phyloP scores from a whole-genome alignment of 2,113 vertebrate genomes.

The Catharus fuscescens region DNA sequence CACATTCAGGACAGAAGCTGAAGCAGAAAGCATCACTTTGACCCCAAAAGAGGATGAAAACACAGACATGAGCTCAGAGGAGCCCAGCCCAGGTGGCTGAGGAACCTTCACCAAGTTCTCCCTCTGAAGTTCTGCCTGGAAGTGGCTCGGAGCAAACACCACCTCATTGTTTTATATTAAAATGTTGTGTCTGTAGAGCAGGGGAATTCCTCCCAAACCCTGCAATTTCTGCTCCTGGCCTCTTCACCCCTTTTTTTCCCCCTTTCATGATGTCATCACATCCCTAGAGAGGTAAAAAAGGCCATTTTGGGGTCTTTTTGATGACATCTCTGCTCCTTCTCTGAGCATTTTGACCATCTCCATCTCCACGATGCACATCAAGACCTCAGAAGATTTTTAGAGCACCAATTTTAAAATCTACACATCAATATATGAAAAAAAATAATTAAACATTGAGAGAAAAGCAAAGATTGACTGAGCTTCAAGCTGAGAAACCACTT shows the following conservation, averaged over 20 bases:
- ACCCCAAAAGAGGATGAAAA: background rate
- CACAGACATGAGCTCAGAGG: background rate
- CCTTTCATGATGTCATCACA: background rate
- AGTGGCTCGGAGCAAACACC: background rate
- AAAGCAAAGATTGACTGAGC: background rate
- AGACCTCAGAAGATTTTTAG: background rate
- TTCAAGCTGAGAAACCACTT: background rate
- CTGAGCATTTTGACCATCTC: background rate
- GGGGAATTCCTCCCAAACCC: slow-evolving; percentile 63
- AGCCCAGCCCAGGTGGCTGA: background rate
- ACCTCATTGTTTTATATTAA: background rate
- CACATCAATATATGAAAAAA: background rate
- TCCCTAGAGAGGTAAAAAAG: background rate
- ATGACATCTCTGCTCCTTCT: background rate
- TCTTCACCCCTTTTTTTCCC: background rate
- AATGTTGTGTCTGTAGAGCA: background rate
- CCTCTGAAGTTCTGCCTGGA: background rate
- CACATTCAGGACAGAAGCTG: background rate
- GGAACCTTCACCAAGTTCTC: background rate
- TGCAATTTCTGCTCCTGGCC: background rate
- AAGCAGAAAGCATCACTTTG: background rate
- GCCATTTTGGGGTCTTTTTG: background rate
- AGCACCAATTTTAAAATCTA: background rate
- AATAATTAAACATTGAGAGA: background rate
- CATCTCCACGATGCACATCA: background rate